Base-by-base conservation (phyloP, 2,797 vertebrate species). In the Anguilla megastoma region DNA sequence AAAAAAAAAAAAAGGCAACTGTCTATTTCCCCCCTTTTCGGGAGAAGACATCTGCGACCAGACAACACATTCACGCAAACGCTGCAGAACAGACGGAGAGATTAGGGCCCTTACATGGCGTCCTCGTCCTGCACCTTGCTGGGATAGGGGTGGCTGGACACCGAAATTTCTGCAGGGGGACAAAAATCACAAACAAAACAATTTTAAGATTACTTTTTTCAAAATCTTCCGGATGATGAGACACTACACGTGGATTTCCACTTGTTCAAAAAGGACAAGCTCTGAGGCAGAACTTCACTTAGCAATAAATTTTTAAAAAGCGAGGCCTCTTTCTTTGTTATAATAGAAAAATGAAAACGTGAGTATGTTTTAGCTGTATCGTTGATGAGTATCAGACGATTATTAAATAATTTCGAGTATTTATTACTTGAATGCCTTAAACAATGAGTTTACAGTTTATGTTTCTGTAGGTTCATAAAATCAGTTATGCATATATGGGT, bases 141-240 rank as follows among this genome's bases (percentile, higher is more conserved):
- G 74, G 98, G 97, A 87, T 99, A 99, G 1, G 98, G 98, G 84
- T 99, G 97, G 93, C 97, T 98, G 90, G 96, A 97, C 91, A 99
- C 95, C 89, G 97, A 96, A 94, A 99, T 99, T 87, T 95, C 98
- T 99, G 92, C 27, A 93, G 92, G 16, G 87, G 85, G 90, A 89
- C 92, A 83, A 92, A 90, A 90, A 56, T 84, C 45, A 84, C n/a
- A 88, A 90, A 89, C 84, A 86, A 89, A 56, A 50, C 66, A 90
- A 90, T 84, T 85, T 80, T n/a, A 91, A 30, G n/a, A 80, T 86
- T 83, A 89, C 92, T 92, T 90, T 92, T 90, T 91, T 91, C 90
- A 92, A 45, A 50, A 85, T 60, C 66, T 66, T 69, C 30, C 9
- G 24, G 52, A 80, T 8, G 24, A 41, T 30, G 30, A 86, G 33